phyloP scores from a whole-genome alignment of 2,113 vertebrate species.

The Antidorcas marsupialis region DNA sequence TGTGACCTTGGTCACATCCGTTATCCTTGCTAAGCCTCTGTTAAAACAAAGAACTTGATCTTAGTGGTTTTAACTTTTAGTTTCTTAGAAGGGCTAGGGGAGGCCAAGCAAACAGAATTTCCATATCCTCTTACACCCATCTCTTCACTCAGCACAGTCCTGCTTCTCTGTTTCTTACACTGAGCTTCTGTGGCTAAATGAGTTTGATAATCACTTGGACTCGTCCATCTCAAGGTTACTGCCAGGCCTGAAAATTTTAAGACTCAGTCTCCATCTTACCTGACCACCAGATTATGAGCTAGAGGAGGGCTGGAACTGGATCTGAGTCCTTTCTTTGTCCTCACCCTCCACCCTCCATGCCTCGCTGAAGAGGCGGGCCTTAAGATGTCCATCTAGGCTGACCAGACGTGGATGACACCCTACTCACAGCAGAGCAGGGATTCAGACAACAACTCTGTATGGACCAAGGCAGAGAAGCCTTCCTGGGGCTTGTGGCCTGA shows the following conservation, averaged over 20 bases:
- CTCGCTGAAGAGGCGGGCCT: neutral
- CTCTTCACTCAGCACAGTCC: neutral
- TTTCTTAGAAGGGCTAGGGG: neutral
- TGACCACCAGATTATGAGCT: neutral
- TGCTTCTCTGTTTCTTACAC: neutral
- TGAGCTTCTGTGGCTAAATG: neutral
- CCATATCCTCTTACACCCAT: neutral
- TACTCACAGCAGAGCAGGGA: neutral
- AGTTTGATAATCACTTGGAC: neutral
- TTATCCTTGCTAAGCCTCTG: neutral
- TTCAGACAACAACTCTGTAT: neutral
- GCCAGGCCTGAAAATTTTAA: neutral
- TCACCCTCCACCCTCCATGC: neutral
- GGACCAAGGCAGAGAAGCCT: neutral
- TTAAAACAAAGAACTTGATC: conserved; percentile 10
- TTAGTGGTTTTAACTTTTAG: neutral
- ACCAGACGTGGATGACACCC: neutral
- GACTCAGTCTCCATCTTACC: neutral
- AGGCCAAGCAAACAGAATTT: neutral
- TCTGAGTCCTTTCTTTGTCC: neutral
- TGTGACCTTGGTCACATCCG: neutral
- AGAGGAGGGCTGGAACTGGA: neutral
- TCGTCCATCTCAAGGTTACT: neutral
- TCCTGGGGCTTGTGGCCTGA: neutral
- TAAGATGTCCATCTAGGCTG: neutral